Conservation (phyloP, 2,888 invertebrate genomes). For the Metopia argyrocephala region DNA sequence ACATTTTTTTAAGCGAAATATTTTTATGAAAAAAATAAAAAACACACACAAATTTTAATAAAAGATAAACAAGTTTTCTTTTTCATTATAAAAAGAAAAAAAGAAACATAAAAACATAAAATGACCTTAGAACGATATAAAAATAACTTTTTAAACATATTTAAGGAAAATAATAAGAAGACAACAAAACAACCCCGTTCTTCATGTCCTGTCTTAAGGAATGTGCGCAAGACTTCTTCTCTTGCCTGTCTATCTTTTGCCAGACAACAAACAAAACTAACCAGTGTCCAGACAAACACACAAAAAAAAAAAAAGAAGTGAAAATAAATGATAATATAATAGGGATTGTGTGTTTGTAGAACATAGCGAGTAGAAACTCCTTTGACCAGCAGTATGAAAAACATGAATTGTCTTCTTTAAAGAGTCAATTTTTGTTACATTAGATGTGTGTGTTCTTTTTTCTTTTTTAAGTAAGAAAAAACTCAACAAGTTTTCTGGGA, state of each 20-base stretch:
- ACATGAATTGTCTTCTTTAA: neutral
- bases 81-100: neutral
- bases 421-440: neutral
- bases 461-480: neutral
- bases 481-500: conserved; percentile 39
- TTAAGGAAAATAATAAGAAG: neutral
- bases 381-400: too few relatives aligned
- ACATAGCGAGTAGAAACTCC: too few relatives aligned
- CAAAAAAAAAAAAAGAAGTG: neutral
- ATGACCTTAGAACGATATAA: conserved; percentile 13
- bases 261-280: conserved; percentile 12
- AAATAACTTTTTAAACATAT: conserved; percentile 11
- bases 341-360: conserved; percentile 6
- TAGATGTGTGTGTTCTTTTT: neutral
- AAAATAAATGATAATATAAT: too few relatives aligned
- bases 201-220: neutral
- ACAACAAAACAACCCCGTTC: conserved; percentile 36
- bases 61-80: conserved; percentile 38
- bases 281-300: conserved; percentile 35
- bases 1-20: neutral
- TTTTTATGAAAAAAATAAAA: neutral
- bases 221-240: conserved; percentile 45
- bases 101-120: too few relatives aligned
- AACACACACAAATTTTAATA: neutral
- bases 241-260: conserved; percentile 6